These are phyloP conservation scores for Acanthisitta chloris DNA, from an alignment of 2,113 vertebrate genomes.

Conservation along the genomic window DNA sequence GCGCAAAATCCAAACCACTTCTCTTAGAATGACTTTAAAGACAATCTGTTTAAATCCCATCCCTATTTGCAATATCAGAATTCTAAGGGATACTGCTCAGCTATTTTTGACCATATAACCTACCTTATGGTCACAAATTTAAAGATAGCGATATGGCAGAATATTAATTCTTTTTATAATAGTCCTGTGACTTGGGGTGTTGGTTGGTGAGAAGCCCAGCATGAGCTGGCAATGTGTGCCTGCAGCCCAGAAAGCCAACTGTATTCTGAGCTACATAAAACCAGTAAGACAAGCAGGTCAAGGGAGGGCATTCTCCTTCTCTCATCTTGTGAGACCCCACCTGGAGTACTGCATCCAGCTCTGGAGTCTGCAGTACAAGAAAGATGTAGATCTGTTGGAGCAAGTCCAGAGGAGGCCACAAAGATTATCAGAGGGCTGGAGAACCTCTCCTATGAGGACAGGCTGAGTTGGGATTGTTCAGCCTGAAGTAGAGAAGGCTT, in stretches of 20 bases:
- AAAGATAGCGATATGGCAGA: background rate
- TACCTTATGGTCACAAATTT: background rate
- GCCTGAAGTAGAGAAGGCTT: background rate
- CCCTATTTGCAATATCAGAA: background rate
- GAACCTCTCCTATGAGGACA: background rate
- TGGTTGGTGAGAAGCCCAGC: background rate
- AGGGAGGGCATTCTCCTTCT: background rate
- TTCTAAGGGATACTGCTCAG: background rate
- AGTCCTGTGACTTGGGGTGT: background rate
- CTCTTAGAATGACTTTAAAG: background rate
- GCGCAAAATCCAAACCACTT: background rate
- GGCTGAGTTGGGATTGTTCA: background rate
- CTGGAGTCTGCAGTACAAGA: background rate
- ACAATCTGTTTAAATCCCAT: background rate
- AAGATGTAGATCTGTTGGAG: background rate
- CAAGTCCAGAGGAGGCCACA: background rate
- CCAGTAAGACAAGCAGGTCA: background rate
- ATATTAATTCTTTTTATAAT: background rate
- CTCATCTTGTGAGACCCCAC: background rate
- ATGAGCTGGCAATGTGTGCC: too few species aligned
- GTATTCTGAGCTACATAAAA: background rate
- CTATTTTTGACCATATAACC: background rate
- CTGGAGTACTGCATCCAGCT: background rate
- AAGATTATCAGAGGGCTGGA: background rate
- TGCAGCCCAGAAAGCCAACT: background rate